A percentile compares a stretch with the other conserved stretches of the same genome.
Conservation (phyloP, 2,113 vertebrate species). For the Grus americana region DNA sequence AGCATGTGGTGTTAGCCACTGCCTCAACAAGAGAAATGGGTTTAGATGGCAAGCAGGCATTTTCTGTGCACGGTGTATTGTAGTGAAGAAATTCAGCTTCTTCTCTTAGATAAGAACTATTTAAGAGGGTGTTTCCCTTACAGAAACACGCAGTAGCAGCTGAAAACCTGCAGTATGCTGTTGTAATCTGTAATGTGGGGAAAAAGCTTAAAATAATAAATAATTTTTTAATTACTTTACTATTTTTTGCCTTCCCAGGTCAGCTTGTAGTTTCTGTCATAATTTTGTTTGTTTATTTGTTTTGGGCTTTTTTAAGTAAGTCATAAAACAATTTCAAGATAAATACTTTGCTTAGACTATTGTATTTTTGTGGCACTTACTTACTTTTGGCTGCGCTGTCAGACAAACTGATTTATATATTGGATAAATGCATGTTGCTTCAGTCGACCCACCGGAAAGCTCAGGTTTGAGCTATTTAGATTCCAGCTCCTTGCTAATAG, state of each 20-base stretch:
- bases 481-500: constrained; percentile 37
- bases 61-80: not conserved
- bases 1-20: not conserved
- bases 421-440: constrained; percentile 21
- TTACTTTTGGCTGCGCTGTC: not conserved
- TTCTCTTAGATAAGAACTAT: not conserved
- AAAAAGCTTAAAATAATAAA: not conserved
- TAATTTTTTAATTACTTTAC: not conserved
- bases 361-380: not conserved
- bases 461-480: not conserved
- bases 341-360: not conserved
- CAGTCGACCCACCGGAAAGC: constrained; percentile 15
- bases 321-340: not conserved
- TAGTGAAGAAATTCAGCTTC: not conserved
- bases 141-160: not conserved
- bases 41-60: not conserved
- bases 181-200: not conserved
- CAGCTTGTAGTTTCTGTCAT: not conserved
- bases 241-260: not conserved
- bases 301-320: not conserved
- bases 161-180: not conserved
- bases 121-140: not conserved
- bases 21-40: not conserved
- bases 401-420: constrained; percentile 3
- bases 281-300: not conserved